Base-by-base conservation (phyloP, 2,888 invertebrate genomes). In the Chymomyza fuscimana region DNA sequence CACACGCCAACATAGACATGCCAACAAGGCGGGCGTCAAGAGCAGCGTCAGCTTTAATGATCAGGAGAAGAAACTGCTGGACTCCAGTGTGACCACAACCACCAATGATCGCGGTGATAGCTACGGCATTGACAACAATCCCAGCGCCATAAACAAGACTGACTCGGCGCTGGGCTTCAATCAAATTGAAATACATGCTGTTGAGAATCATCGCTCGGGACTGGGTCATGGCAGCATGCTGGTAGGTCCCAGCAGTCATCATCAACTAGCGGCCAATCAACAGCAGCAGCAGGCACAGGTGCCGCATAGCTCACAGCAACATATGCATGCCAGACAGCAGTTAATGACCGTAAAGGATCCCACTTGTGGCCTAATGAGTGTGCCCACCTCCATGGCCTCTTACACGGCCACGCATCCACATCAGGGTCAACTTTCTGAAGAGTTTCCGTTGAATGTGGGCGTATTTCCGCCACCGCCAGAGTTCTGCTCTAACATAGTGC, bases 51-150 rank as follows among this genome's bases (percentile, higher is more conserved):
- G 96, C 89, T 96, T 96, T 89, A 96, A 96, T 62, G 97, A 97
- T 87, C 97, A 97, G 92, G 97, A 97, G 89, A 97, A 97, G 91
- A 96, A 96, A 88, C 93, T 97, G 69, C 92, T 97, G 74, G 96
- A 97, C 81, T 94, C 96, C 19, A 96, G 96, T 78, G 95, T 95
- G 51, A 95, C 95, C 15, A 95, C 95, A 6, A 95, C 95, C 5
- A 95, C 94, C 0, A 94, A 94, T 36, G 94, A 94, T 76, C 92
- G 94, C 6, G 93, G 92, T 65, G 93, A 93, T 67, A 95, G 95
- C 86, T 94, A 94, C 82, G 93, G 94, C 77, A 90, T 91, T 63
- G 93, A 94, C 46, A 95, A 95, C 86, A 90, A 89, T 70, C 93
- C 94, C 51, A 95, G 94, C 78, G 87, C 92, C 4, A 90, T 91